These are phyloP conservation scores for Poeciliopsis retropinna DNA, from an alignment of 2,113 vertebrate species.

Conservation along the genomic window DNA sequence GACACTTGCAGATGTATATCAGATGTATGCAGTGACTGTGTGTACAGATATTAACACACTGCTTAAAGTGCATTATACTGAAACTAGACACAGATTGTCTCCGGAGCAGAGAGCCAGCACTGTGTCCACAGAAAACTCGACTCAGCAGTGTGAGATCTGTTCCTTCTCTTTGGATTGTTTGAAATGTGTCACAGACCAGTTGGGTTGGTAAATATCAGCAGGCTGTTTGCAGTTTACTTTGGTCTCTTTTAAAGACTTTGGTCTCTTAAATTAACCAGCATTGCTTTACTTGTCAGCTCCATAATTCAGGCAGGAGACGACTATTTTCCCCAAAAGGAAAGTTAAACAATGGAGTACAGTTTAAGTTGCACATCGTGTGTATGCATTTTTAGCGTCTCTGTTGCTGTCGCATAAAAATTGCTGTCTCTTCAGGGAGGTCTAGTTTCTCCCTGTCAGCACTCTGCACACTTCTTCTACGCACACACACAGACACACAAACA, in stretches of 20 bases:
- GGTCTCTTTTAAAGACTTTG: constrained; percentile 26
- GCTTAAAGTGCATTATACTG: constrained; percentile 3
- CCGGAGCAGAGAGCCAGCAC: constrained; percentile 30
- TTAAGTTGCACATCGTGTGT: constrained; percentile 7
- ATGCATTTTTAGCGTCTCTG: constrained; percentile 14
- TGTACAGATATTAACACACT: not conserved
- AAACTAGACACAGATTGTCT: constrained; percentile 48
- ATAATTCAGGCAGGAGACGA: constrained; percentile 9
- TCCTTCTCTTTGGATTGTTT: constrained; percentile 51
- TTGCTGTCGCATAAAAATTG: constrained; percentile 23
- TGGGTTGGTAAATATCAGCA: constrained; percentile 49
- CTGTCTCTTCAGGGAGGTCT: constrained; percentile 47
- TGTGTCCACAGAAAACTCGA: constrained; percentile 32
- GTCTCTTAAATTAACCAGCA: constrained; percentile 9
- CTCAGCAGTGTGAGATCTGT: constrained; percentile 41
- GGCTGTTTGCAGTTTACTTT: constrained; percentile 42
- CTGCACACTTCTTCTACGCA: constrained; percentile 11
- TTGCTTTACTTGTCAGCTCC: constrained; percentile 1
- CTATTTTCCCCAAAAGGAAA: constrained; percentile 7
- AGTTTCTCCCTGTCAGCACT: constrained; percentile 69
- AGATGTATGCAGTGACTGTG: not conserved
- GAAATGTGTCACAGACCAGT: constrained; percentile 47
- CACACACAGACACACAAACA: not conserved
- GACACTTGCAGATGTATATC: not conserved
- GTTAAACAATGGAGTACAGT: not conserved